These are phyloP conservation scores for Gobius niger DNA, from an alignment of 2,113 vertebrate genomes.

Conservation along the genomic window DNA sequence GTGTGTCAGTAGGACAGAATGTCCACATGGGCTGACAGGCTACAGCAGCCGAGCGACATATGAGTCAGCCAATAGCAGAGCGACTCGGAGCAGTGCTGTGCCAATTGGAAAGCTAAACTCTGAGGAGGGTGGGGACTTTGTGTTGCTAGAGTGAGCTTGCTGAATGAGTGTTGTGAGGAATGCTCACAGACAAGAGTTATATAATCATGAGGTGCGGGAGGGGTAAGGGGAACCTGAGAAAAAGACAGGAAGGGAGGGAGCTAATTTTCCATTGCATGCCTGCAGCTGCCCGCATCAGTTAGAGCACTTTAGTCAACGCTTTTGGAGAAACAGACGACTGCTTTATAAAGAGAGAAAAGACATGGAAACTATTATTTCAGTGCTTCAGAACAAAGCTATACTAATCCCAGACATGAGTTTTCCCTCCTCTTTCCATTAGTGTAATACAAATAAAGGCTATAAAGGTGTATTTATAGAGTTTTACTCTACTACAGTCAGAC, in stretches of 20 bases:
- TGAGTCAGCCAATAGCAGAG: conserved; percentile 51
- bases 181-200: conserved; percentile 80
- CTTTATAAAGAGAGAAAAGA: conserved; percentile 35
- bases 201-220: conserved; percentile 71
- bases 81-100: conserved; percentile 9
- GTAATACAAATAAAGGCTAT: background rate
- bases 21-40: conserved; percentile 75
- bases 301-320: conserved; percentile 71
- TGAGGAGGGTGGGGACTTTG: conserved; percentile 43
- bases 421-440: conserved; percentile 11
- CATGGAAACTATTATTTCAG: conserved; percentile 52
- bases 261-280: conserved; percentile 77
- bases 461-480: background rate
- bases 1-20: conserved; percentile 83
- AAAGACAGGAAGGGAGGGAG: conserved; percentile 42
- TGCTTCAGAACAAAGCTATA: conserved; percentile 29
- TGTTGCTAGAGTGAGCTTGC: conserved; percentile 72
- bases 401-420: conserved; percentile 14
- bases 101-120: conserved; percentile 57
- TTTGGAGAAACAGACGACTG: conserved; percentile 51
- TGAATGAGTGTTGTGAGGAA: conserved; percentile 77
- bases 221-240: conserved; percentile 60
- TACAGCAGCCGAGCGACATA: conserved; percentile 41
- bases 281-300: conserved; percentile 71
- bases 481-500: background rate